Conservation (phyloP, 2,113 vertebrate genomes). For the Siniperca chuatsi region DNA sequence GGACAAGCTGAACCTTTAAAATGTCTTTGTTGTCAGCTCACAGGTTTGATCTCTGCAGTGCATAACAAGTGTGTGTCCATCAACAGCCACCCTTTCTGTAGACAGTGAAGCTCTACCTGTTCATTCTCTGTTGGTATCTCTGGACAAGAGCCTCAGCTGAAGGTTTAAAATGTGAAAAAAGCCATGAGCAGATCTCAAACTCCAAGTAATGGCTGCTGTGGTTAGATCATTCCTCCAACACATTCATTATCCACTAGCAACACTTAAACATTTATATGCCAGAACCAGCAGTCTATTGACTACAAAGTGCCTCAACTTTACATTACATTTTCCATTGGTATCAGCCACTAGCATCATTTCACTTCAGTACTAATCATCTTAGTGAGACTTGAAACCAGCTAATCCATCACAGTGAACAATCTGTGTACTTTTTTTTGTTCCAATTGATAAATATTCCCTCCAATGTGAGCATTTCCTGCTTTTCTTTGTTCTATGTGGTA, state of each 20-base stretch:
- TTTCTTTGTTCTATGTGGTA: background rate
- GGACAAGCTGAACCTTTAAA: background rate
- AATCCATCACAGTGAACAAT: background rate
- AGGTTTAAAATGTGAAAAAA: background rate
- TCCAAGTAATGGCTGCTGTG: background rate
- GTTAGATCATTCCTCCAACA: background rate
- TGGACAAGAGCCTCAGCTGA: background rate
- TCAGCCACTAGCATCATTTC: background rate
- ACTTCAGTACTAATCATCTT: too few relatives aligned
- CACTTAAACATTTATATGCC: background rate
- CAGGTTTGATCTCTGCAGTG: background rate
- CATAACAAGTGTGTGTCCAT: too few relatives aligned
- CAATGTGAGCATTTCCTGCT: background rate
- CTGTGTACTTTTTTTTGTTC: too few relatives aligned
- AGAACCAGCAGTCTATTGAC: background rate
- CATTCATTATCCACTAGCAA: background rate
- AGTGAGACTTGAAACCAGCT: background rate
- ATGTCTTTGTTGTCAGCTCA: background rate
- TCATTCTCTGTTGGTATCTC: background rate
- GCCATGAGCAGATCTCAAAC: background rate
- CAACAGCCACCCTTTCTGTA: too few relatives aligned
- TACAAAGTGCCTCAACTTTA: background rate
- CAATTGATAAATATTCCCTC: background rate
- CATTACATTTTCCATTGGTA: background rate
- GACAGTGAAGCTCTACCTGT: background rate